phyloP scores from a whole-genome alignment of 1,140 invertebrate species.

The Saccostrea echinata region DNA sequence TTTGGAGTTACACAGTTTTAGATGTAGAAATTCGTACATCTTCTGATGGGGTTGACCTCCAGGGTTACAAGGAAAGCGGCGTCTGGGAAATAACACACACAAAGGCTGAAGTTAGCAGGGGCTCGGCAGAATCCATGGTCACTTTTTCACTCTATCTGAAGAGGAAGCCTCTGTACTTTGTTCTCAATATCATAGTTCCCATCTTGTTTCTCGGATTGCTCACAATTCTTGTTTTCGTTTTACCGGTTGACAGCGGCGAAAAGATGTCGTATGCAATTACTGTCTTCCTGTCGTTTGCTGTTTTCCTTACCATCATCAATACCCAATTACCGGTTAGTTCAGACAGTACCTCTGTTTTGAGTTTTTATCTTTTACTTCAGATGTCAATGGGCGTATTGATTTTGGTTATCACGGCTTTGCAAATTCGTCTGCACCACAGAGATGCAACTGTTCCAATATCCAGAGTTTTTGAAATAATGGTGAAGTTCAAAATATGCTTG shows the following conservation, averaged over 20 bases:
- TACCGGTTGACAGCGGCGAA: constrained; percentile 83
- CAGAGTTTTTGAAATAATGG: background rate
- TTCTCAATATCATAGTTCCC: constrained; percentile 82
- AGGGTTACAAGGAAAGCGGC: constrained; percentile 82
- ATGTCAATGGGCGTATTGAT: constrained; percentile 10
- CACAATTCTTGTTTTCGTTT: constrained; percentile 82
- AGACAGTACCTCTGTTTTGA: constrained; percentile 79
- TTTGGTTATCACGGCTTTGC: constrained; percentile 39
- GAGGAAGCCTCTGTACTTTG: constrained; percentile 76
- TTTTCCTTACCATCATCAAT: constrained; percentile 83
- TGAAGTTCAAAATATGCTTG: background rate
- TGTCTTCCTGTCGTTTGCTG: constrained; percentile 83
- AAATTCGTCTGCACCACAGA: constrained; percentile 31
- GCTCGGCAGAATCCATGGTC: background rate
- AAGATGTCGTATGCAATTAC: constrained; percentile 83
- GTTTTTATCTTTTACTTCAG: constrained; percentile 53
- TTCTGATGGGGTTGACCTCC: constrained; percentile 79
- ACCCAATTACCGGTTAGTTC: constrained; percentile 83
- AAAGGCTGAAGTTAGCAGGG: background rate
- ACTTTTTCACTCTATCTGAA: constrained; percentile 60
- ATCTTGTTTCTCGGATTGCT: constrained; percentile 82
- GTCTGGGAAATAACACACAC: constrained; percentile 81
- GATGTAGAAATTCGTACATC: constrained; percentile 81
- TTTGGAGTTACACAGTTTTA: constrained; percentile 62
- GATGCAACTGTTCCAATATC: background rate